Evolutionary conservation across 2,888 invertebrate species (phyloP), one percentile per base, ranked within the genome.

Genomic region (Hesperia comma): DNA sequence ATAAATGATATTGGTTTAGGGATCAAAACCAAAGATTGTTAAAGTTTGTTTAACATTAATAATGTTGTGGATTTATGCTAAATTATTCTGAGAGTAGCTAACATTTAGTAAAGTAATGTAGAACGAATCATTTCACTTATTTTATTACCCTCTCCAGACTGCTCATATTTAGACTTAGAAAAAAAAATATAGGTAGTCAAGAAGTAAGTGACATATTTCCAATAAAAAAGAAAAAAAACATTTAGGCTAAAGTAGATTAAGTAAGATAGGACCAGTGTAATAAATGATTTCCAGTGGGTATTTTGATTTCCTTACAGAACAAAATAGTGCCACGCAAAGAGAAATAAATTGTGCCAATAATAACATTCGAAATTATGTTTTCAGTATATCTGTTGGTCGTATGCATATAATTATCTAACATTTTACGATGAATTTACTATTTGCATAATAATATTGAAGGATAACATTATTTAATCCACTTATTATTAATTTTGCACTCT

Each of bases 11-110:
- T 95, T 95, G 95, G 95, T 95, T 94, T 94, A 95, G 96, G 95
- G 95, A 96, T 95, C 95, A 96, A 95, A 95, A 95, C 96, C 96
- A 96, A 96, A 95, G 95, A 95, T 95, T 94, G 95, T 95, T 95
- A 94, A 94, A 87, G 86, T 90, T 91, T 92, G 88, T 90, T 92
- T 91, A 85, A 90, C 92, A 88, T 87, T 91, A 87, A 87, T 88
- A 82, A 90, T 90, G 90, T 92, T 92, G 90, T 89, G 89, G 89
- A 88, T 88, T 87, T 89, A 89, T 87, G 86, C 87, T 88, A 90
- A 91, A 92, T 90, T 92, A 90, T 90, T 90, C 86, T 87, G 90
- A 86, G 84, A 85, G 83, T 90, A 88, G 87, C 85, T 86, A 86
- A 86, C 86, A 81, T 85, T 82, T 88, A 87, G 86, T 83, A 76